phyloP scores from a whole-genome alignment of 1,140 invertebrate species.

The Mactra quadrangularis region DNA sequence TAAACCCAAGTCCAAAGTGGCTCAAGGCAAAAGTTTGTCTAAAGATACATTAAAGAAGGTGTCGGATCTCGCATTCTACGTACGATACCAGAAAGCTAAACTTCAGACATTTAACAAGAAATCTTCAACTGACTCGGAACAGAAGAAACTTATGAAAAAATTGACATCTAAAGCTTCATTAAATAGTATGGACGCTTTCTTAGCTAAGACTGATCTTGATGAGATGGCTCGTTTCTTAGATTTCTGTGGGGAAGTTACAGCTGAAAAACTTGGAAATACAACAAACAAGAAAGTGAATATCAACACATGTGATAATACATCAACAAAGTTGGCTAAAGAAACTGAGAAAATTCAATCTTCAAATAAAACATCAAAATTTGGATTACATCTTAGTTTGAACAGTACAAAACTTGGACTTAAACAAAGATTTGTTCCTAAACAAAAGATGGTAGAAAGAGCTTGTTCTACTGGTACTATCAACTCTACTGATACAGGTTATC shows the following conservation, averaged over 20 bases:
- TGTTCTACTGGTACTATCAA: slow-evolving; percentile 34
- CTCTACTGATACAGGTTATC: slow-evolving; percentile 54
- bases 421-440: slow-evolving; percentile 15
- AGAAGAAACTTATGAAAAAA: slow-evolving; percentile 20
- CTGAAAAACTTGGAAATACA: slow-evolving; percentile 11
- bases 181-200: slow-evolving; percentile 56
- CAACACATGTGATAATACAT: not conserved
- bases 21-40: not conserved
- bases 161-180: slow-evolving; percentile 33
- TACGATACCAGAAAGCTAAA: slow-evolving; percentile 49
- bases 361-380: not conserved
- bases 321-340: not conserved
- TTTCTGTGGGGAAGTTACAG: slow-evolving; percentile 46
- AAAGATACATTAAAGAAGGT: slow-evolving; percentile 47
- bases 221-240: slow-evolving; percentile 43
- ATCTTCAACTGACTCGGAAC: not conserved
- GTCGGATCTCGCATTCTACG: slow-evolving; percentile 53
- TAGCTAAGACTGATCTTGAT: slow-evolving; percentile 41
- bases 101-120: slow-evolving; percentile 5
- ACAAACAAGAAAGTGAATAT: not conserved
- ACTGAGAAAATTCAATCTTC: not conserved
- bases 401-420: slow-evolving; percentile 32
- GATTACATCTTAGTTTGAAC: too few relatives aligned
- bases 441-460: not conserved
- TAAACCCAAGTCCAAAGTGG: not conserved